Evolutionary conservation across 2,113 vertebrate species (phyloP), one percentile per base, ranked within the genome.

Genomic region (Falcunculus frontatus): DNA sequence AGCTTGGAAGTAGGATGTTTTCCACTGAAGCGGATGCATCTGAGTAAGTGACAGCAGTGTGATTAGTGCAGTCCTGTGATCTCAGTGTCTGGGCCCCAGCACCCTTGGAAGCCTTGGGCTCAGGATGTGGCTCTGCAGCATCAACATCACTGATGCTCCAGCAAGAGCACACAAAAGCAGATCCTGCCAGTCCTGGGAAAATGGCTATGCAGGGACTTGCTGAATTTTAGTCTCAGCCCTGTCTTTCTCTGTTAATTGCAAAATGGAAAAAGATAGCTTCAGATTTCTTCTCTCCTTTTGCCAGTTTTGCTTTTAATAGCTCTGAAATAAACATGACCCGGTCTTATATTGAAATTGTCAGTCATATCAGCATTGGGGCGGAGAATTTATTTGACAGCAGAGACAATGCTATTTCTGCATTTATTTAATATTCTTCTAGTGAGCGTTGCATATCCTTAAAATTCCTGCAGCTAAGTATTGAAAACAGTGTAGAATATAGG

Each of bases 1-100:
- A 70, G 59, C 73, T 93, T 91, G 89, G 76, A 89, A 95, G 42
- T 72, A 67, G 83, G 85, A 92, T 95, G 81, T 88, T 95, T 93
- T 87, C 33, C 75, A 30, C 41, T 59, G 55, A 68, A 49, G n/a
- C 19, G 6, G 60, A 93, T 8, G 3, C 10, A 11, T 78, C 42
- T 44, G 59, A 89, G n/a, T 47, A 55, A 72, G 50, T 41, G 60
- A 79, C 80, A 73, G 70, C 50, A 64, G 46, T 0, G 0, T 67
- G 81, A 74, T 63, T 35, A 63, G 72, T 3, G 15, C 60, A 18
- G 62, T 62, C 26, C 81, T 91, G 84, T 27, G 50, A 76, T 69
- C 57, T 70, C 39, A 14, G 55, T 2, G 7, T 17, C 67, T 57
- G 60, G 52, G 35, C 37, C 32, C 32, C 69, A 46, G 68, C 77